Conservation (phyloP, 2,113 vertebrate genomes). For the Halcyon malimbica region DNA sequence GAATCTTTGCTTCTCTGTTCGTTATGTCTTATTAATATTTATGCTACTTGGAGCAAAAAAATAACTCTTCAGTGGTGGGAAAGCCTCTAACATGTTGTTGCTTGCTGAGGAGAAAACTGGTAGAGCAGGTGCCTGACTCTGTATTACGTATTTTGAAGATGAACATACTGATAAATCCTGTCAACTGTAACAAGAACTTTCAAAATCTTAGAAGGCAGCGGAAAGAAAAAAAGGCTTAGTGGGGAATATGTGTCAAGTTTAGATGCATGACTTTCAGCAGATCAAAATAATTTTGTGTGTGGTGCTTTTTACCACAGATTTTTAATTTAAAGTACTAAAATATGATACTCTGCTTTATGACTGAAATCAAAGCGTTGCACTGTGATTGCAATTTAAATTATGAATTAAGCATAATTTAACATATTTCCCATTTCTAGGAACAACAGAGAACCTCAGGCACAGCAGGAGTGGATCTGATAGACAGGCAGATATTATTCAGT, state of each 20-base stretch:
- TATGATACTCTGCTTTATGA: neutral
- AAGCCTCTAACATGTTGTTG: neutral
- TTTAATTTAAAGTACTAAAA: neutral
- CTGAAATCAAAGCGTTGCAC: neutral
- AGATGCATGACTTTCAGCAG: neutral
- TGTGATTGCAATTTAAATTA: neutral
- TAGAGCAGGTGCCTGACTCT: neutral
- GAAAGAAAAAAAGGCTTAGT: neutral
- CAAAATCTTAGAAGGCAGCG: neutral
- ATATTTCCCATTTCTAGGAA: constrained; percentile 74
- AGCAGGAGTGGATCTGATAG: constrained; percentile 92
- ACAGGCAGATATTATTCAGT: constrained; percentile 86
- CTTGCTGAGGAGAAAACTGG: neutral
- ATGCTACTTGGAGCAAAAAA: neutral
- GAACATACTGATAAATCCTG: neutral
- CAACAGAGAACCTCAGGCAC: constrained; percentile 86
- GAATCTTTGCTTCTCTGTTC: neutral
- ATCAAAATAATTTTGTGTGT: neutral
- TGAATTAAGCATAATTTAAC: neutral
- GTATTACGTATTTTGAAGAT: neutral
- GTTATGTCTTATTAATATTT: neutral
- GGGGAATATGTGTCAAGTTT: neutral
- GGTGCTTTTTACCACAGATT: neutral
- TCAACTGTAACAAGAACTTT: neutral
- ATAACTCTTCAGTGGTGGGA: neutral